Evolutionary conservation across 1,140 invertebrate genomes (phyloP).

Genomic region (Musca vetustissima): DNA sequence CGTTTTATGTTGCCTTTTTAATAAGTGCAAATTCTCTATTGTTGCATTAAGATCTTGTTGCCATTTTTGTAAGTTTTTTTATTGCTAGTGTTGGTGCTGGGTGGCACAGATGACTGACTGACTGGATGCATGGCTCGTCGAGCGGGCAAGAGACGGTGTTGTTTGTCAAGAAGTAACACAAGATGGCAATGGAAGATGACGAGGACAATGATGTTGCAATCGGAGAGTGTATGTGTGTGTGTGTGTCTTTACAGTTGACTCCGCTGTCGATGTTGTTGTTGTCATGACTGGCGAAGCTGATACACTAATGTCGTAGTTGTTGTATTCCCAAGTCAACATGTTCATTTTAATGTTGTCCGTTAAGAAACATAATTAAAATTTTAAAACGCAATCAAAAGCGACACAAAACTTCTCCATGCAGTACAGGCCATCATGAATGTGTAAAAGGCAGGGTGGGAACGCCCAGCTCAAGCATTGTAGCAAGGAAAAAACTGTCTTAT

Average conservation of each 20-base stretch:
- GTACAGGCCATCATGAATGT: not conserved
- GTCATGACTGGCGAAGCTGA: too few species aligned
- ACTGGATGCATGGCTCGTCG: too few species aligned
- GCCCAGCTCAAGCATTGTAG: not conserved
- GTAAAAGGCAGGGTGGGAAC: not conserved
- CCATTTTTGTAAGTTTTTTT: slow-evolving; percentile 4
- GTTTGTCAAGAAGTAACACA: too few species aligned
- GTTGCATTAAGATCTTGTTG: slow-evolving; percentile 23
- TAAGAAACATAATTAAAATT: slow-evolving; percentile 23
- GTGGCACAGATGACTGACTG: too few species aligned
- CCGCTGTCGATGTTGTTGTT: not conserved
- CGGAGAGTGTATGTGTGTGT: too few species aligned
- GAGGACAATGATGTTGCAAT: too few species aligned
- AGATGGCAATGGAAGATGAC: too few species aligned
- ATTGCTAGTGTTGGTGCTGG: not conserved
- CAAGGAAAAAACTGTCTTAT: not conserved
- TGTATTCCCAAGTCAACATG: slow-evolving; percentile 20
- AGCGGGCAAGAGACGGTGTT: too few species aligned
- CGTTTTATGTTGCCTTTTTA: slow-evolving; percentile 23
- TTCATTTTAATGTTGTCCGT: slow-evolving; percentile 23
- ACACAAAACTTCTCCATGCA: not conserved
- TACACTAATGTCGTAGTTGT: too few species aligned
- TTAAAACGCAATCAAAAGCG: slow-evolving; percentile 18
- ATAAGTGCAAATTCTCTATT: slow-evolving; percentile 22
- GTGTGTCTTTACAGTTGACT: too few species aligned